These are phyloP conservation scores for Vollenhovia emeryi DNA, from an alignment of 1,140 invertebrate species.

Conservation along the genomic window DNA sequence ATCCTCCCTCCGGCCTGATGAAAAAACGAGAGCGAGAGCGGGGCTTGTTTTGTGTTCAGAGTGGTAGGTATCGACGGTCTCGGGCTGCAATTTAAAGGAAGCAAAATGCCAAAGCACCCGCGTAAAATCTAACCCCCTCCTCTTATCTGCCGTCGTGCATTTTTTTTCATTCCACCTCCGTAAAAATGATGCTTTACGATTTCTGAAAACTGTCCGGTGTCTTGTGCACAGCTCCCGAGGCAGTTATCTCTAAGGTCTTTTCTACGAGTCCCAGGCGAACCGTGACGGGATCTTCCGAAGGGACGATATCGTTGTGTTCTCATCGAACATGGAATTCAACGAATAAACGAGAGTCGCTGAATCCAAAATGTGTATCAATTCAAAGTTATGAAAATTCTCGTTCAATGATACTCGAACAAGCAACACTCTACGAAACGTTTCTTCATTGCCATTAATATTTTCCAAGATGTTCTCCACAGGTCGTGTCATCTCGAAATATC, in stretches of 20 bases:
- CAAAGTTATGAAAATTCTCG: neutral
- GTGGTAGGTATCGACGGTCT: constrained; percentile 58
- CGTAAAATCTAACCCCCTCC: constrained; percentile 39
- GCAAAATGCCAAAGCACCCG: constrained; percentile 69
- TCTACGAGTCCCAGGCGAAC: constrained; percentile 29
- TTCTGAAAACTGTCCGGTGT: constrained; percentile 65
- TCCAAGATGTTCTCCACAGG: neutral
- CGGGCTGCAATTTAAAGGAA: constrained; percentile 65
- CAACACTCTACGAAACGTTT: neutral
- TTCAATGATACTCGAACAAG: neutral
- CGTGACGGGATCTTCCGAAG: constrained; percentile 59
- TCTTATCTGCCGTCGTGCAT: neutral
- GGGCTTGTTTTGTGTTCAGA: constrained; percentile 61
- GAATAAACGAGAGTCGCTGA: constrained; percentile 7
- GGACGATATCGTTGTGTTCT: constrained; percentile 7
- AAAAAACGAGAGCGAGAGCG: constrained; percentile 49
- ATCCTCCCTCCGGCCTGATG: constrained; percentile 38
- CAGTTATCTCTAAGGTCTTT: neutral
- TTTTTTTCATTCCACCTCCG: constrained; percentile 41
- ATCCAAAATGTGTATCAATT: neutral
- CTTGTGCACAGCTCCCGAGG: neutral
- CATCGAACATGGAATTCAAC: neutral
- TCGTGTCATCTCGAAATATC: neutral
- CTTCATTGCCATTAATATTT: neutral
- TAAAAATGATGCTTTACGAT: constrained; percentile 71